Conservation (phyloP, 1,140 invertebrate genomes). For the Dendrolimus kikuchii region DNA sequence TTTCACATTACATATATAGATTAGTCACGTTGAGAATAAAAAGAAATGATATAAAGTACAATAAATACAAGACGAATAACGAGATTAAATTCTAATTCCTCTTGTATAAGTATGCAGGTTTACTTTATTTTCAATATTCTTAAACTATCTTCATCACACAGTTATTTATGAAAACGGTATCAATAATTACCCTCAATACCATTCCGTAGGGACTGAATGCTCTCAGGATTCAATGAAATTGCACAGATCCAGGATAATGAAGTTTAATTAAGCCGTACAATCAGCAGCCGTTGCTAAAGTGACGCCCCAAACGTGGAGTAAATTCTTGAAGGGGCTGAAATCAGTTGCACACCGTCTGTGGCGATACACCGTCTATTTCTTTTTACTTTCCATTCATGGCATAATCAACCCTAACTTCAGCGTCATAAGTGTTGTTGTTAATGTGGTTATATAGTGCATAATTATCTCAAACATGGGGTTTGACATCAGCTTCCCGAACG, state of each 20-base stretch:
- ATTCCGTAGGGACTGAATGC: slow-evolving; percentile 4
- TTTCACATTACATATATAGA: too few relatives aligned
- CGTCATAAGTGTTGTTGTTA: slow-evolving; percentile 12
- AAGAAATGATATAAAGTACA: too few relatives aligned
- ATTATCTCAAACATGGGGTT: slow-evolving; percentile 25
- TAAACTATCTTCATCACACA: too few relatives aligned
- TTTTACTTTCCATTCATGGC: slow-evolving; percentile 1
- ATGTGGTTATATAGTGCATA: slow-evolving; percentile 10
- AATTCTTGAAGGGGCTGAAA: slow-evolving; percentile 51
- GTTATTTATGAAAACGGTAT: slow-evolving; percentile 9
- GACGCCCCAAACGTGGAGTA: slow-evolving; percentile 60
- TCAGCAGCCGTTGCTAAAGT: slow-evolving; percentile 53
- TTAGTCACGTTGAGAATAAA: too few relatives aligned
- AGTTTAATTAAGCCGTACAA: slow-evolving; percentile 61
- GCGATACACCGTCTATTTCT: slow-evolving; percentile 28
- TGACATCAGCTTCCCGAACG: slow-evolving; percentile 45
- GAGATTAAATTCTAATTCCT: too few relatives aligned
- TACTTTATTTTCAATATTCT: too few relatives aligned
- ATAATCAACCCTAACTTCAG: slow-evolving; percentile 19
- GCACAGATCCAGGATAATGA: slow-evolving; percentile 33
- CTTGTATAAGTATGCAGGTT: too few relatives aligned
- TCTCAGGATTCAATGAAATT: slow-evolving; percentile 24
- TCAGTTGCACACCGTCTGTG: slow-evolving; percentile 37
- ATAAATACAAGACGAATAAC: too few relatives aligned
- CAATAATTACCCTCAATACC: slow-evolving; percentile 11